Evolutionary conservation across 2,888 invertebrate genomes (phyloP), one percentile per base, ranked within the genome.

Genomic region (Tuberolachnus salignus): DNA sequence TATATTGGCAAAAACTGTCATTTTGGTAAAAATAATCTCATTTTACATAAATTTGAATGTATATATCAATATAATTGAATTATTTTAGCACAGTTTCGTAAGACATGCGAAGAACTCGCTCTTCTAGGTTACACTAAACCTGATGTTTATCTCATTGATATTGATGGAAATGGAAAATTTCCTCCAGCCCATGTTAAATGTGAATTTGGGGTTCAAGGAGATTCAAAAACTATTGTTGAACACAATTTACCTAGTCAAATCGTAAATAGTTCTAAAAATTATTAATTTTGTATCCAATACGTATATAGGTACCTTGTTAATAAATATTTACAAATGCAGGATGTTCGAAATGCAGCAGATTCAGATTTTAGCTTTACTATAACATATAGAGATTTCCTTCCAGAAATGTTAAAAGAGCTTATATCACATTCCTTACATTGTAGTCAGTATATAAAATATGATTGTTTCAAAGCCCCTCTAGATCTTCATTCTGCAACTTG

Each of bases 1-100:
- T 97, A 97, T 84, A 93, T 93, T 64, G 97, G 97, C 13, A 93
- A 94, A 84, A 95, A 95, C 84, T 97, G 97, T 83, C 97, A 97
- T 85, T 97, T 97, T 83, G 87, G 90, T 90, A 84, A 86, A 86
- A 69, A 63, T 55, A 44, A 66, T 80, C 51, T 21, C 23, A 44
- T 51, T 19, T 26, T 3, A 9, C 1, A 64, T 21, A 14, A 1
- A 61, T 63, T 73, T 19, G 44, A 66, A 57, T 13, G n/a, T n/a
- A 46, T 6, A 19, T 46, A 26, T 57, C 2, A 66, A 66, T 66
- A 46, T 55, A 61, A 61, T 71, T 59, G 34, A 42, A 61, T 61
- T 81, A 66, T 84, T 84, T 49, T 84, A 90, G 95, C 97, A 1
- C 91, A 93, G 80, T 94, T 94, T 84, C 90, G 94, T 82, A 92